Conservation (phyloP, 2,888 invertebrate species). For the Calliopum simillimum region DNA sequence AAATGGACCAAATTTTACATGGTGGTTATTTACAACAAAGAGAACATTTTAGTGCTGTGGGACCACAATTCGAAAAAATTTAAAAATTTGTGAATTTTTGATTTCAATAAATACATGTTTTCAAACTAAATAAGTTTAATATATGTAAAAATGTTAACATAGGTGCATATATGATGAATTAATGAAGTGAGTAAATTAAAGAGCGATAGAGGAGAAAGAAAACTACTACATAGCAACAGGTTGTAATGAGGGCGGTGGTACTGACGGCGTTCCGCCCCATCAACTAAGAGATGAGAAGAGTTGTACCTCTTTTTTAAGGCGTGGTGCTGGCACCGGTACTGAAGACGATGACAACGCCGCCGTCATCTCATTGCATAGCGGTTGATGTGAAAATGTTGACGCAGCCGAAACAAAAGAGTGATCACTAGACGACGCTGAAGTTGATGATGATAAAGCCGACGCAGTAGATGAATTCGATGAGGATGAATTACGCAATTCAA, state of each 20-base stretch:
- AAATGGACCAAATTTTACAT: too few relatives aligned
- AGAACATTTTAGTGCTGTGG: too few relatives aligned
- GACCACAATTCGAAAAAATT: too few relatives aligned
- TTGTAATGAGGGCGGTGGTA: constrained; percentile 39
- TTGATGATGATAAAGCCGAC: constrained; percentile 50
- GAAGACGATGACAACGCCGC: constrained; percentile 49
- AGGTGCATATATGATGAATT: too few relatives aligned
- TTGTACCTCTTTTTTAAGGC: constrained; percentile 65
- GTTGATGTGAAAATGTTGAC: constrained; percentile 57
- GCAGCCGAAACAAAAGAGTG: constrained; percentile 58
- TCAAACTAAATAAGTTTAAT: too few relatives aligned
- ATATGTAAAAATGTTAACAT: too few relatives aligned
- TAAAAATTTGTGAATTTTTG: too few relatives aligned
- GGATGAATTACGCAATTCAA: constrained; percentile 53
- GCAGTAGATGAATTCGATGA: constrained; percentile 51
- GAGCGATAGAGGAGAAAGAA: too few relatives aligned
- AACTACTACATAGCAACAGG: too few relatives aligned
- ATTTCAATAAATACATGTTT: too few relatives aligned
- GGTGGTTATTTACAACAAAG: too few relatives aligned
- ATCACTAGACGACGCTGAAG: constrained; percentile 50
- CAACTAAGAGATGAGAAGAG: constrained; percentile 14
- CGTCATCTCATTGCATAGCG: constrained; percentile 39
- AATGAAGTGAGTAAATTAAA: too few relatives aligned
- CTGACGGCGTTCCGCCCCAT: constrained; percentile 12
- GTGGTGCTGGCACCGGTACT: constrained; percentile 62